These are phyloP conservation scores for Blomia tropicalis DNA, from an alignment of 2,888 invertebrate genomes.

Conservation along the genomic window DNA sequence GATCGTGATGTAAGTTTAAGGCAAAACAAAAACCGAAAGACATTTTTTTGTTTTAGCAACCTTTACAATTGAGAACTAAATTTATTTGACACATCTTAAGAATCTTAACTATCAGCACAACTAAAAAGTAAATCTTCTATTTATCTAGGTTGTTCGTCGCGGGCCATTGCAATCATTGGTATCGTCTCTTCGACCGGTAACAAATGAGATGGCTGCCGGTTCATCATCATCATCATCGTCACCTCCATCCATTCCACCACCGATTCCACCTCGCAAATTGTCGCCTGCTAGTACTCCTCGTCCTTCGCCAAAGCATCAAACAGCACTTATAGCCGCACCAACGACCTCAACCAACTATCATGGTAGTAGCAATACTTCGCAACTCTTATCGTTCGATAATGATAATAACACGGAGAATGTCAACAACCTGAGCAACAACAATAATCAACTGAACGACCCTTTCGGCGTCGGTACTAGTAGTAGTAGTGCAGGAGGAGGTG, in stretches of 20 bases:
- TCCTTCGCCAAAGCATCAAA: constrained; percentile 32
- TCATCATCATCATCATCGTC: background rate
- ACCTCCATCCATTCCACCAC: constrained; percentile 46
- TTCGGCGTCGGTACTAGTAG: background rate
- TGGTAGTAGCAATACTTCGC: background rate
- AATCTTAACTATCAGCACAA: no score
- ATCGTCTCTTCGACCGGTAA: background rate
- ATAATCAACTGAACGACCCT: background rate
- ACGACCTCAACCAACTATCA: background rate
- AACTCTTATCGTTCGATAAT: background rate
- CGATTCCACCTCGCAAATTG: constrained; percentile 45
- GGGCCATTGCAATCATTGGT: background rate
- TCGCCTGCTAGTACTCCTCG: constrained; percentile 36
- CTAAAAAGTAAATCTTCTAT: no score
- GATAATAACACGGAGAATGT: background rate
- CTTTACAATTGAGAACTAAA: no score
- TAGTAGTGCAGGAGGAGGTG: background rate
- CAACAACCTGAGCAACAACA: background rate
- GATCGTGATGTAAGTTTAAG: constrained; percentile 34
- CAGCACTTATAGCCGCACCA: no score
- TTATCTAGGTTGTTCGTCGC: background rate
- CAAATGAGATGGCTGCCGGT: background rate
- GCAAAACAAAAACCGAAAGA: background rate
- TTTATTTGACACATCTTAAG: no score
- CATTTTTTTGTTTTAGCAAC: background rate